These are phyloP conservation scores for Campopleginae sp. DNA, from an alignment of 2,888 invertebrate genomes.

Conservation along the genomic window DNA sequence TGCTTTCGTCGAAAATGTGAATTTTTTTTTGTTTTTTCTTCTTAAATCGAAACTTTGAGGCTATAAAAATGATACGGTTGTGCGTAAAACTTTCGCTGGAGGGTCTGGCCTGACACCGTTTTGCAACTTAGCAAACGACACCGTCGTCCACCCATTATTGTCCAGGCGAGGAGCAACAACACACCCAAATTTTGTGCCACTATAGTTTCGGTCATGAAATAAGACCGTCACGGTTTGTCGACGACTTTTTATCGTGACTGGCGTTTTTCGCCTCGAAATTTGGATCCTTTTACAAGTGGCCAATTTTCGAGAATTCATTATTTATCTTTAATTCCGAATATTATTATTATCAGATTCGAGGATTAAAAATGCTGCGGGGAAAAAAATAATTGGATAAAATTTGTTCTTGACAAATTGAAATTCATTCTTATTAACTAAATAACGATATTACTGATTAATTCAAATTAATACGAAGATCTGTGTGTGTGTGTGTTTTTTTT, in stretches of 20 bases:
- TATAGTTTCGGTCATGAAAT: conserved; percentile 5
- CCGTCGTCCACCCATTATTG: conserved; percentile 2
- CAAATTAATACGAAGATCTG: no score
- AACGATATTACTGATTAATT: no score
- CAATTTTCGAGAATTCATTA: background rate
- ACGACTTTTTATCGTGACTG: background rate
- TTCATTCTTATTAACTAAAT: no score
- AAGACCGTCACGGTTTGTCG: conserved; percentile 10
- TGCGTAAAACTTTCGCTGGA: conserved; percentile 60
- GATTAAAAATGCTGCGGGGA: background rate
- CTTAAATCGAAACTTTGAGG: background rate
- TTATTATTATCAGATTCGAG: background rate
- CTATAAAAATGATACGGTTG: conserved; percentile 17
- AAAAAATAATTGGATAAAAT: no score
- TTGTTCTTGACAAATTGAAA: no score
- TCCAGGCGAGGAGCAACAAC: background rate
- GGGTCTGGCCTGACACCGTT: conserved; percentile 58
- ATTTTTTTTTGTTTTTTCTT: conserved; percentile 5
- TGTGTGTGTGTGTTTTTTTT: no score
- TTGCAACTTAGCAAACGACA: conserved; percentile 52
- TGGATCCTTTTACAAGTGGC: background rate
- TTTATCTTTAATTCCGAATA: background rate
- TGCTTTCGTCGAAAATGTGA: no score
- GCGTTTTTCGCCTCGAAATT: background rate
- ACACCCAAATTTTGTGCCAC: background rate